Evolutionary conservation across 1,140 invertebrate species (phyloP).

Genomic region (Muscidifurax raptorellus): DNA sequence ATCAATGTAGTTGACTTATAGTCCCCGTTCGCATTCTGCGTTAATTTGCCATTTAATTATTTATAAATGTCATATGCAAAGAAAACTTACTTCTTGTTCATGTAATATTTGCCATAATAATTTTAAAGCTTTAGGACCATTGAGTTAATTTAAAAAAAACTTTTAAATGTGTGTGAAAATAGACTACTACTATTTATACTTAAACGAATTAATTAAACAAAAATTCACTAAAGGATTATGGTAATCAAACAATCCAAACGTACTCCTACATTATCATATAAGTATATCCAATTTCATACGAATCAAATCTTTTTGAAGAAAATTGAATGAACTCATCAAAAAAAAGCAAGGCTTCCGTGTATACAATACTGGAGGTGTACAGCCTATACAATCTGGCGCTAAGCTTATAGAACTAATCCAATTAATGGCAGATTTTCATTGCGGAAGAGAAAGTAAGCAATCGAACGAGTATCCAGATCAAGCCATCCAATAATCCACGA

Average conservation of each 20-base stretch:
- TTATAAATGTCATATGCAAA: not conserved
- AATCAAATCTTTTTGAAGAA: not conserved
- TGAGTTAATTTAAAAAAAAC: too few relatives aligned
- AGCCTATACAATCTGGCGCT: not conserved
- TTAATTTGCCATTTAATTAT: not conserved
- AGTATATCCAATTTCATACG: too few relatives aligned
- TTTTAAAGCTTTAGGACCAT: too few relatives aligned
- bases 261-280: too few relatives aligned
- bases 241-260: too few relatives aligned
- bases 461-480: not conserved
- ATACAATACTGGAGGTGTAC: not conserved
- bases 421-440: not conserved
- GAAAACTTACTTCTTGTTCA: not conserved
- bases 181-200: too few relatives aligned
- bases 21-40: not conserved
- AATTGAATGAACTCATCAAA: not conserved
- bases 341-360: not conserved
- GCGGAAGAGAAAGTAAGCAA: conserved; percentile 1
- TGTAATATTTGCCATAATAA: too few relatives aligned
- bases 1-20: not conserved
- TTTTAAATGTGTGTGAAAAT: too few relatives aligned
- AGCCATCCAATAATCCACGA: not conserved
- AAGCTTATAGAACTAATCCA: conserved; percentile 2
- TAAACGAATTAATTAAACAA: too few relatives aligned
- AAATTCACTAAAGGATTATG: too few relatives aligned